Evolutionary conservation across 2,888 invertebrate genomes (phyloP).

Genomic region (Serripes groenlandicus): DNA sequence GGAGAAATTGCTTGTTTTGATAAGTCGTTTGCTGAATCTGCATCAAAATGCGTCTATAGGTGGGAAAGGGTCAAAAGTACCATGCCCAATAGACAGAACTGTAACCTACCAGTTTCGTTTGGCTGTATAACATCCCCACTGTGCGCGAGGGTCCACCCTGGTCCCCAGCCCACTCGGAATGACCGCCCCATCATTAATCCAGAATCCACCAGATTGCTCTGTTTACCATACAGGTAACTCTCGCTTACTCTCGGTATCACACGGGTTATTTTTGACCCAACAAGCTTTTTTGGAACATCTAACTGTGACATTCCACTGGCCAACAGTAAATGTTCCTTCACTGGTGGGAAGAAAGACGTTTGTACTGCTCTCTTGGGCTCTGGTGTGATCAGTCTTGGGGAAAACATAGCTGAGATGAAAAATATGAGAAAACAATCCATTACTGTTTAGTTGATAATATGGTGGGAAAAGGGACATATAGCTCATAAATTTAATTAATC

Average conservation of each 20-base stretch:
- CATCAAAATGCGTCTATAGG: no score
- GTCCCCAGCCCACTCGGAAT: slow-evolving; percentile 92
- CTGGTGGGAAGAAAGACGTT: slow-evolving; percentile 72
- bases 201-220: slow-evolving; percentile 84
- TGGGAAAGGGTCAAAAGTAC: no score
- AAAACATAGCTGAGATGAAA: slow-evolving; percentile 64
- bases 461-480: not conserved
- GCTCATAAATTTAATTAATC: not conserved
- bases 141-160: slow-evolving; percentile 89
- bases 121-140: slow-evolving; percentile 74
- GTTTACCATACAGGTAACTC: slow-evolving; percentile 81
- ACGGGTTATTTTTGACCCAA: slow-evolving; percentile 75
- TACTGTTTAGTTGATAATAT: not conserved
- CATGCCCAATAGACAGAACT: no score
- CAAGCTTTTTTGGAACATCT: slow-evolving; percentile 75
- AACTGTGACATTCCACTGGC: slow-evolving; percentile 79
- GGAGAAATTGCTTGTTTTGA: no score
- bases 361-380: slow-evolving; percentile 72
- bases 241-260: slow-evolving; percentile 74
- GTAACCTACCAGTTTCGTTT: slow-evolving; percentile 18
- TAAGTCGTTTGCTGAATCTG: no score
- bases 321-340: slow-evolving; percentile 78
- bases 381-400: slow-evolving; percentile 72
- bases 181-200: slow-evolving; percentile 87
- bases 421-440: no score